Evolutionary conservation across 2,797 vertebrate genomes (phyloP).

Genomic region (Tiaroga cobitis): DNA sequence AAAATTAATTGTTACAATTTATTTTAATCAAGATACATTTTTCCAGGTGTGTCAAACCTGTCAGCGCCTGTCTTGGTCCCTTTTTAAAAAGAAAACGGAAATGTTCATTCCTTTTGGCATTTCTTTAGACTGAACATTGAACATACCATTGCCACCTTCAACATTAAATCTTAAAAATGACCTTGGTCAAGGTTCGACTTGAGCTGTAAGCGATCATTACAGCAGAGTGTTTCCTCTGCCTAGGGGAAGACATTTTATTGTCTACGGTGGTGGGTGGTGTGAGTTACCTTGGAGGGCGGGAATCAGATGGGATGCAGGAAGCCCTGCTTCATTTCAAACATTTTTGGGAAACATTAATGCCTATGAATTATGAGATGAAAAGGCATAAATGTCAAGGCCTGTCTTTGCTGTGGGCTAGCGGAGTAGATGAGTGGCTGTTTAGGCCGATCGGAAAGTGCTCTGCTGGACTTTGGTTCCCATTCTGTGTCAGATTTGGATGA

Average conservation of each 20-base stretch:
- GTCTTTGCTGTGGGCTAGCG: conserved; percentile 12
- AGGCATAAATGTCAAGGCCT: conserved; percentile 4
- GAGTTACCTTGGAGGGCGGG: conserved; percentile 19
- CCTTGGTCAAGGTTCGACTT: conserved; percentile 4
- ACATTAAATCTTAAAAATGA: conserved; percentile 35
- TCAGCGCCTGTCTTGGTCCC: conserved; percentile 3
- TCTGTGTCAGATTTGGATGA: conserved; percentile 69
- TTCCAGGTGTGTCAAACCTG: conserved; percentile 33
- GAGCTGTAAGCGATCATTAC: conserved; percentile 29
- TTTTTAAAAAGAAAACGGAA: not conserved
- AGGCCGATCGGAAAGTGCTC: not conserved
- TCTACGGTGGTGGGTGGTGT: conserved; percentile 2
- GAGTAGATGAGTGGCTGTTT: conserved; percentile 40
- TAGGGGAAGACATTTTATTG: conserved; percentile 19
- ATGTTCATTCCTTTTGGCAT: not conserved
- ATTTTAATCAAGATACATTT: not conserved
- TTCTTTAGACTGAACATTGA: conserved; percentile 6
- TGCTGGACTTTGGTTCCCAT: conserved; percentile 45
- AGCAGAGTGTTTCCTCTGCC: conserved; percentile 24
- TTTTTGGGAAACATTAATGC: conserved; percentile 12
- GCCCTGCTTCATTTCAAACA: not conserved
- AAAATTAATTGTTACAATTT: too few species aligned
- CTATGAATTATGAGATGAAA: conserved; percentile 24
- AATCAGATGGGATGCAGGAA: not conserved
- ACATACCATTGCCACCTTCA: conserved; percentile 4